Evolutionary conservation across 1,140 invertebrate genomes (phyloP).

Genomic region (Drosophila carrolli): DNA sequence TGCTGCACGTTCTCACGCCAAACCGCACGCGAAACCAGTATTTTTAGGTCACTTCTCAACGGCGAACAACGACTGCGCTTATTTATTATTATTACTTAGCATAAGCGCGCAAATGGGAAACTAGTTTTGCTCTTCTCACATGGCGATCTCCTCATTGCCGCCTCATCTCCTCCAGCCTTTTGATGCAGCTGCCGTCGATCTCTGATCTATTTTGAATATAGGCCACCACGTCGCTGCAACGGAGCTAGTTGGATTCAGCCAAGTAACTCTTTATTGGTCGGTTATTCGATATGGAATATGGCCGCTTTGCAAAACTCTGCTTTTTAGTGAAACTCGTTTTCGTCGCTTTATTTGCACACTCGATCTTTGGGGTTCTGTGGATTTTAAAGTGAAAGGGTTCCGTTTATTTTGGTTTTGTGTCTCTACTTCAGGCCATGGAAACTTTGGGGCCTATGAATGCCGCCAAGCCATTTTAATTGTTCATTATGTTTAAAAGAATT

Average conservation of each 20-base stretch:
- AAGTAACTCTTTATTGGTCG: slow-evolving; percentile 50
- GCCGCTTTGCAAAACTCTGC: slow-evolving; percentile 29
- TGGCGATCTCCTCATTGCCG: slow-evolving; percentile 31
- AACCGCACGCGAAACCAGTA: slow-evolving; percentile 73
- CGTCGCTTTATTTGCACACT: slow-evolving; percentile 25
- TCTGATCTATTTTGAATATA: slow-evolving; percentile 82
- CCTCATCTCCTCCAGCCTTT: slow-evolving; percentile 20
- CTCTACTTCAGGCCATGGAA: slow-evolving; percentile 10
- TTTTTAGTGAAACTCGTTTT: slow-evolving; percentile 68
- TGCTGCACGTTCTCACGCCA: slow-evolving; percentile 63
- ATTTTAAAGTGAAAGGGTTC: slow-evolving; percentile 73
- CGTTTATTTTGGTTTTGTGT: slow-evolving; percentile 43
- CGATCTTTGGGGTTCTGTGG: slow-evolving; percentile 59
- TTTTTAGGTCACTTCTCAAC: slow-evolving; percentile 83
- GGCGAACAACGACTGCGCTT: slow-evolving; percentile 54
- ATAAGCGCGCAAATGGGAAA: slow-evolving; percentile 74
- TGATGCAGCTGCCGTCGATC: slow-evolving; percentile 45
- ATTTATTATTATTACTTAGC: slow-evolving; percentile 82
- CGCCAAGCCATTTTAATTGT: slow-evolving; percentile 6
- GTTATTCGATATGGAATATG: slow-evolving; percentile 56
- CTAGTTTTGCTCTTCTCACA: slow-evolving; percentile 65
- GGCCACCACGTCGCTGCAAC: slow-evolving; percentile 72
- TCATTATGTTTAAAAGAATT: slow-evolving; percentile 10
- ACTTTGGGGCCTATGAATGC: slow-evolving; percentile 3
- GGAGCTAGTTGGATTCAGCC: slow-evolving; percentile 60